Evolutionary conservation across 2,113 vertebrate species (phyloP).

Genomic region (Tetrax tetrax): DNA sequence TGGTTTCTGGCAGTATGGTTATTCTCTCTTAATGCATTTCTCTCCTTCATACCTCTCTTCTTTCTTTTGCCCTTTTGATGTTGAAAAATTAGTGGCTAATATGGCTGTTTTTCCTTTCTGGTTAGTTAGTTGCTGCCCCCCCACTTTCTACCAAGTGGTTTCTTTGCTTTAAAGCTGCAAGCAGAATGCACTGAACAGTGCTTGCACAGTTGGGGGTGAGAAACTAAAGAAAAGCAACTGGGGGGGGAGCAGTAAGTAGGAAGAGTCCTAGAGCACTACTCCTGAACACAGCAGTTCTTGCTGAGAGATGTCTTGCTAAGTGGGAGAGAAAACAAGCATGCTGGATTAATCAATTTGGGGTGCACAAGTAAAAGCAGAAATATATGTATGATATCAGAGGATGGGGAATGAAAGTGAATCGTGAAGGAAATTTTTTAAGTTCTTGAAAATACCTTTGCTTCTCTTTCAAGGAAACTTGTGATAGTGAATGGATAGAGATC

Average conservation of each 20-base stretch:
- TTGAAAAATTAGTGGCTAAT: neutral
- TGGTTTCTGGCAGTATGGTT: neutral
- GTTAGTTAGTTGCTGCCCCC: neutral
- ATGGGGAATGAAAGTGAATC: neutral
- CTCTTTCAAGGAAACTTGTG: conserved; percentile 2
- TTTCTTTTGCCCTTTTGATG: neutral
- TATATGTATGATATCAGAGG: neutral
- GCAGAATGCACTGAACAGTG: neutral
- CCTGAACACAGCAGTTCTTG: neutral
- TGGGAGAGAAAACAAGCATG: neutral
- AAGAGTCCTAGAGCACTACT: neutral
- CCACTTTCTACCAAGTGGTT: neutral
- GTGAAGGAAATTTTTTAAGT: neutral
- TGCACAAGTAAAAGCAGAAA: neutral
- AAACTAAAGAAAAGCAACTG: neutral
- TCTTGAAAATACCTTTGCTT: neutral
- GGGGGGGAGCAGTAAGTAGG: neutral
- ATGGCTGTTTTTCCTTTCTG: neutral
- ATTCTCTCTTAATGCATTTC: neutral
- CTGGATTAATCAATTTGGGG: neutral
- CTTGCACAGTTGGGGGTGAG: neutral
- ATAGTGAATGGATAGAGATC: neutral
- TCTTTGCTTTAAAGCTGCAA: neutral
- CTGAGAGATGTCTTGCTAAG: neutral
- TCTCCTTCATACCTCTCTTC: neutral